Percentiles rank a stretch among this genome's conserved stretches.
Conservation (phyloP, 2,888 invertebrate genomes). For the Hecatera dysodea region DNA sequence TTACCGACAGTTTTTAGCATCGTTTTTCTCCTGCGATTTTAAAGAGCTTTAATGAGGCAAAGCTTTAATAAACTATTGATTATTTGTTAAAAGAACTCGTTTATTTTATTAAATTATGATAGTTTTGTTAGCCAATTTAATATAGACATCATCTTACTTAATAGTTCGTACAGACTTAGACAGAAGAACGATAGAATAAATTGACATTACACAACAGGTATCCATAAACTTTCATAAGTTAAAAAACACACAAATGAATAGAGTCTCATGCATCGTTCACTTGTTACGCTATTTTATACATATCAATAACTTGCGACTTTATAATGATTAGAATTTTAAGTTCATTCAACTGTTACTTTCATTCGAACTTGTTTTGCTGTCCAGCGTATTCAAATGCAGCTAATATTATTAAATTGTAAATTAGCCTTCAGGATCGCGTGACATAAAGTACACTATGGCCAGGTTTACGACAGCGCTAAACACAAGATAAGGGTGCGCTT, state of each 20-base stretch:
- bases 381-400: slow-evolving; percentile 52
- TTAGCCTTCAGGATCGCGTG: slow-evolving; percentile 63
- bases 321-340: slow-evolving; percentile 57
- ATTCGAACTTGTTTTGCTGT: slow-evolving; percentile 49
- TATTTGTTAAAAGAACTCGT: slow-evolving; percentile 46
- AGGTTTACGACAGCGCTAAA: slow-evolving; percentile 71
- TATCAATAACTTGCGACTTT: slow-evolving; percentile 47
- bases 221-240: slow-evolving; percentile 10
- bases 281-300: slow-evolving; percentile 34
- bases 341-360: slow-evolving; percentile 57
- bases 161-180: neutral
- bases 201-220: slow-evolving; percentile 11
- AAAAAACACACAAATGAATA: slow-evolving; percentile 25
- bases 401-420: slow-evolving; percentile 69
- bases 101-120: slow-evolving; percentile 24
- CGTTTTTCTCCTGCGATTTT: slow-evolving; percentile 35
- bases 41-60: slow-evolving; percentile 43
- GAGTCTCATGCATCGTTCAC: slow-evolving; percentile 2
- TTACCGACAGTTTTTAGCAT: slow-evolving; percentile 40
- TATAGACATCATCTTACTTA: slow-evolving; percentile 22
- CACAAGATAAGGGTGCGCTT: slow-evolving; percentile 77
- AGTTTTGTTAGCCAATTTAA: slow-evolving; percentile 30
- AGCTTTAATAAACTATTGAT: slow-evolving; percentile 38
- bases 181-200: slow-evolving; percentile 2
- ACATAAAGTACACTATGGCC: slow-evolving; percentile 68